Conservation (phyloP, 2,888 invertebrate genomes). For the Augochlorella aurata region DNA sequence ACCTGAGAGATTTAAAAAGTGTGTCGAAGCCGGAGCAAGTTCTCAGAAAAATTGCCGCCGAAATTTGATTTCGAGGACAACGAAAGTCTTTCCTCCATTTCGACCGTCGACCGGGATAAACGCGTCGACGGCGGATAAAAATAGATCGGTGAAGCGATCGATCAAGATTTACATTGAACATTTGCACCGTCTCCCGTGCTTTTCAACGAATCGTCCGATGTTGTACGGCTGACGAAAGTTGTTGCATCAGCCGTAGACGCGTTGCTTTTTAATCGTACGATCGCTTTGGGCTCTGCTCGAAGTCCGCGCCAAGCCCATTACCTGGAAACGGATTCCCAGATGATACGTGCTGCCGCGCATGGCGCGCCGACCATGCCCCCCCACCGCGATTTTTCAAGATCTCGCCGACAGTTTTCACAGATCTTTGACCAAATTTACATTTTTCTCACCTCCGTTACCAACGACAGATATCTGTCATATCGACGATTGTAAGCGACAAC, state of each 20-base stretch:
- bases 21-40: not conserved
- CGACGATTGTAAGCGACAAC: constrained; percentile 21
- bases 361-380: no score
- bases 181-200: not conserved
- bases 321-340: not conserved
- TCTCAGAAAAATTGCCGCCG: not conserved
- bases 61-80: not conserved
- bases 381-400: no score
- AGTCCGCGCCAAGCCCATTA: not conserved
- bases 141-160: not conserved
- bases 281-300: no score
- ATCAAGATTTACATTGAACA: not conserved
- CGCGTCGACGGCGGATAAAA: not conserved
- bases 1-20: no score
- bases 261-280: not conserved
- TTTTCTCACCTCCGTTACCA: constrained; percentile 14
- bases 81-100: not conserved
- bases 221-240: not conserved
- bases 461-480: constrained; percentile 25
- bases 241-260: constrained; percentile 17
- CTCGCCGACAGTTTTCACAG: no score
- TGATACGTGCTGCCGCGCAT: constrained; percentile 32
- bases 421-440: no score
- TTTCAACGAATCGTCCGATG: not conserved
- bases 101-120: not conserved